A percentile compares a stretch with the other conserved stretches of the same genome.
phyloP scores from a whole-genome alignment of 1,140 invertebrate species.

The Drosophila tsacasi region DNA sequence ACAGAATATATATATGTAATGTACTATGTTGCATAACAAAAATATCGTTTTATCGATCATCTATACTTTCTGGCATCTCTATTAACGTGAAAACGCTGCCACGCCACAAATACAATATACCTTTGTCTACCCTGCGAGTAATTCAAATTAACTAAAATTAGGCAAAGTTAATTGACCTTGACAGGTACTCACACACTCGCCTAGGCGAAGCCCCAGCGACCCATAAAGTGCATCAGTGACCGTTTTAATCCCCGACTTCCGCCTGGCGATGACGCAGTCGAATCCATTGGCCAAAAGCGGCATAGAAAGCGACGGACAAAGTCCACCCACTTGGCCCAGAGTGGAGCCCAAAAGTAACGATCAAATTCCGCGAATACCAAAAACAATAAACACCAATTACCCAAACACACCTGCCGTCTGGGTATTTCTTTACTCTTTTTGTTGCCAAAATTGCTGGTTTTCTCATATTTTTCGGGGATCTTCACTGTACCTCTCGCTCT shows the following conservation, averaged over 20 bases:
- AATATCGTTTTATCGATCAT: no score
- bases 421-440: neutral
- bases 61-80: neutral
- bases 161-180: constrained; percentile 73
- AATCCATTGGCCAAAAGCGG: constrained; percentile 13
- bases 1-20: no score
- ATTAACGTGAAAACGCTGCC: neutral
- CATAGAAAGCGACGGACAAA: constrained; percentile 33
- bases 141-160: constrained; percentile 68
- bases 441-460: neutral
- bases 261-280: constrained; percentile 48
- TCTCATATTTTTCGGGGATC: constrained; percentile 1
- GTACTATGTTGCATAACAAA: no score
- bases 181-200: constrained; percentile 24
- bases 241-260: constrained; percentile 73
- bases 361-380: neutral
- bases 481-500: constrained; percentile 7
- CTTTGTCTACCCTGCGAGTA: constrained; percentile 7
- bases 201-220: constrained; percentile 37
- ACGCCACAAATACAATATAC: neutral
- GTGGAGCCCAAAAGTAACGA: neutral
- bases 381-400: neutral
- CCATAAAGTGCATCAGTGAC: constrained; percentile 69
- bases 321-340: constrained; percentile 36
- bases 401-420: neutral